Evolutionary conservation across 2,888 invertebrate genomes (phyloP), one percentile per base, ranked within the genome.

Genomic region (Arctia plantaginis): DNA sequence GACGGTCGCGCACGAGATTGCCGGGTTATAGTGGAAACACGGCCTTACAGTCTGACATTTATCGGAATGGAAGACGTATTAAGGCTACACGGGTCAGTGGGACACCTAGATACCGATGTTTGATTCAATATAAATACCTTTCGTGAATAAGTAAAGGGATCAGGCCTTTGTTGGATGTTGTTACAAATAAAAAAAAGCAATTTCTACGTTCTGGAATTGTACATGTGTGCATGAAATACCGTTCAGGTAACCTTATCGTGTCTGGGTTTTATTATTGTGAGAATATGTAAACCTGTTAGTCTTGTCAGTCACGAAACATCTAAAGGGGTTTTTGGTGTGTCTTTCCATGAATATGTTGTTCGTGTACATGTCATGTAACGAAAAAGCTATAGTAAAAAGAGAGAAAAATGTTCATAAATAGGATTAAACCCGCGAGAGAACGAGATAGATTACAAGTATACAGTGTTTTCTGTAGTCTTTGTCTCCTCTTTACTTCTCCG

Each of bases 71-170:
- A 30, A 69, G 68, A 51, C 68, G 35, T 51, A 30, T 20, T 55
- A 69, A 69, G 69, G 41, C 55, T 59, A n/a, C 30, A 41, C 41
- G 27, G 69, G 69, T 69, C 39, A 81, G 59, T 81, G 51, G 81
- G 71, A 23, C 81, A 75, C 71, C 35, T 44, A 71, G 66, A 67
- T 71, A 71, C 59, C 35, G 39, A 18, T 30, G 39, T 71, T 44
- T 47, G 35, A 33, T 64, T 65, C 51, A 41, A 55, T 82, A 77
- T 82, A 80, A 77, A 73, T 72, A 68, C 15, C 33, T 64, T 69
- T 27, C 72, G 69, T 77, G 81, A 80, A 80, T 72, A 80, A 66
- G 74, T 73, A 69, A 71, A 69, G 51, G 73, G 67, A 35, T 47
- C 33, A 20, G 23, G 20, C 18, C 67, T 44, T 67, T 62, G 27